Base-by-base conservation (phyloP, 2,888 invertebrate genomes). In the Dasysyrphus tricinctus region DNA sequence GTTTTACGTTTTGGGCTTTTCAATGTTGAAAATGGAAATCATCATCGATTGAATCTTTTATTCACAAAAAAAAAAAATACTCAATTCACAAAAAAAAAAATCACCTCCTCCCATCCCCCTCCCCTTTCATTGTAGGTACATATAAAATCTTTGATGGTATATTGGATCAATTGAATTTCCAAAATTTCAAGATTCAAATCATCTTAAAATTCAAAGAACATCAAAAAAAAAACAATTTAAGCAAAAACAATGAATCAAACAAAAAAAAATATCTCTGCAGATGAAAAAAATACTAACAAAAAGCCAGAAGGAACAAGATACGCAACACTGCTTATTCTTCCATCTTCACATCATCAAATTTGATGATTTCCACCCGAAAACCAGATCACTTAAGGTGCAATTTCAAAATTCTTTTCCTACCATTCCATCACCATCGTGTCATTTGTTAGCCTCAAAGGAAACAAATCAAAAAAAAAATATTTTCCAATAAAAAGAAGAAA, bases 341-440 rank as follows among this genome's bases (percentile, higher is more conserved):
- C 63, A 81, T 86, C 81, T 78, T 70, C 85, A 81, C 85, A 81
- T 86, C 74, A 82, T 82, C 82, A 78, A 82, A 75, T 75, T 67
- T 82, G 86, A 82, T 86, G 78, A 79, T 82, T 82, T 82, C 75
- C 74, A 85, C 73, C 74, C 65, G 70, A 82, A 82, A 86, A 86
- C 82, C 78, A 78, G 78, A 82, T 86, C 86, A 78, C 73, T 78
- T 86, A 81, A 74, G 82, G 70, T 78, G 86, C 75, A 82, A 86
- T 82, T 82, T 79, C 39, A 3, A 39, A 76, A 76, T 73, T 76
- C 76, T 65, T 67, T 47, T 37, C n/a, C 65, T 44, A 54, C 84
- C 67, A 73, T 73, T 70, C 65, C 77, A 59, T 42, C 61, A 54
- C 51, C 47, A 51, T 39, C 37, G 39, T 67, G 78, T 78, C 78